Conservation (phyloP, 2,888 invertebrate species). For the Hypolimnas misippus region DNA sequence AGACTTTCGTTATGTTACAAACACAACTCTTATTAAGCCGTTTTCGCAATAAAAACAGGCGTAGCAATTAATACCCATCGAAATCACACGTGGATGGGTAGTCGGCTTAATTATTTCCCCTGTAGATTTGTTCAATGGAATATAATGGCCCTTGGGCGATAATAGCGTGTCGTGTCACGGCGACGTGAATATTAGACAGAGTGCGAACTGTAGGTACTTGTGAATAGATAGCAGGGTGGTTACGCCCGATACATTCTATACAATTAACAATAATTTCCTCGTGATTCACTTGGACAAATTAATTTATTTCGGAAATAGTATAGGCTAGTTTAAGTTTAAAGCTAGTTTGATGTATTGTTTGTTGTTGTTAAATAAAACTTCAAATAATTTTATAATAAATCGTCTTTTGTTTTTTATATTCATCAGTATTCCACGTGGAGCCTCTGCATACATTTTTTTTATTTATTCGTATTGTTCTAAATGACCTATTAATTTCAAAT, state of each 20-base stretch:
- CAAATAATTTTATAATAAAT: too few relatives aligned
- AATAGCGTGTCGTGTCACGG: conserved; percentile 60
- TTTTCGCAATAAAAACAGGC: conserved; percentile 7
- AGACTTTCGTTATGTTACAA: conserved; percentile 6
- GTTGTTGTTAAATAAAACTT: too few relatives aligned
- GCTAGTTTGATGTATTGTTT: too few relatives aligned
- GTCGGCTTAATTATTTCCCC: conserved; percentile 43
- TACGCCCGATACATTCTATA: conserved; percentile 8
- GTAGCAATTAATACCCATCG: conserved; percentile 35
- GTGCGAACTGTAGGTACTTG: conserved; percentile 47
- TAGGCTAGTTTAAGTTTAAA: too few relatives aligned
- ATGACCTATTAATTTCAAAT: too few relatives aligned
- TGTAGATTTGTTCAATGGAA: conserved; percentile 41
- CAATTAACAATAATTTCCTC: not conserved
- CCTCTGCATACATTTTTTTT: too few relatives aligned
- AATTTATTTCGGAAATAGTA: not conserved
- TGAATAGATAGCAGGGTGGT: conserved; percentile 19
- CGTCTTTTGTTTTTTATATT: too few relatives aligned
- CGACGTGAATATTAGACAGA: conserved; percentile 59
- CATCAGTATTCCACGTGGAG: too few relatives aligned
- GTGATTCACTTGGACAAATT: not conserved
- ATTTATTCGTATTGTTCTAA: too few relatives aligned
- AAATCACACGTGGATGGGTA: conserved; percentile 37
- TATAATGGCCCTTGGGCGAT: conserved; percentile 44
- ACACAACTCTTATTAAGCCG: not conserved